A percentile compares a stretch with the other conserved stretches of the same genome.
Conservation (phyloP, 92 coral and sea anemone genomes). For the Porites evermanni region DNA sequence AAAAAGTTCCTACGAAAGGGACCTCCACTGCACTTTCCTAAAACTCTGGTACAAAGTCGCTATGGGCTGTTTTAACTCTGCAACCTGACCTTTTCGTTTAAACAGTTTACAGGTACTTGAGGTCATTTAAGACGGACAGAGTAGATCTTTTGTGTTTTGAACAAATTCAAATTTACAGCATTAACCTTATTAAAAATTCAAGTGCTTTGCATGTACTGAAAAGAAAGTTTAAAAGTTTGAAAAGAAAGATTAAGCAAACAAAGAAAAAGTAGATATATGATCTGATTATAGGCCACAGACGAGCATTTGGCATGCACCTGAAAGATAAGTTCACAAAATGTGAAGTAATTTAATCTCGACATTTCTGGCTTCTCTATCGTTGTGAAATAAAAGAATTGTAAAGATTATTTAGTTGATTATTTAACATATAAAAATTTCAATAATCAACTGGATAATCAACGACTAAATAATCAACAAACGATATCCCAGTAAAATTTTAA, state of each 20-base stretch:
- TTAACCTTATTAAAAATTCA: slow-evolving; percentile 13
- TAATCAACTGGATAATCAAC: no score
- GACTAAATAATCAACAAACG: no score
- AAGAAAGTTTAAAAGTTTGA: slow-evolving; percentile 10
- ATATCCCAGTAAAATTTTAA: no score
- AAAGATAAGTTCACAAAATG: no score
- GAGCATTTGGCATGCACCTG: neutral
- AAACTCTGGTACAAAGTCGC: neutral
- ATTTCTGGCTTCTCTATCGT: no score
- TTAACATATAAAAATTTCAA: no score
- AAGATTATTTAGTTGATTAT: no score
- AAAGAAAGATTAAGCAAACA: slow-evolving; percentile 30
- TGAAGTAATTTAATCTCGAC: no score
- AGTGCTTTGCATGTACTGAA: neutral
- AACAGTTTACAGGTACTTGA: neutral
- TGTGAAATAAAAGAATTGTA: no score
- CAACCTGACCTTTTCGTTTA: neutral
- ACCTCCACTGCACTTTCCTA: neutral
- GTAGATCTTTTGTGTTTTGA: neutral
- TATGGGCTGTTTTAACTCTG: neutral
- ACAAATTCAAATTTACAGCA: slow-evolving; percentile 15
- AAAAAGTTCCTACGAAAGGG: neutral
- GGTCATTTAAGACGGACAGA: neutral
- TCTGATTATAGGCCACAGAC: neutral
- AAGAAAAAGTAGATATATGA: neutral